phyloP scores from a whole-genome alignment of 1,140 invertebrate species.

The Drosophila tropicalis region DNA sequence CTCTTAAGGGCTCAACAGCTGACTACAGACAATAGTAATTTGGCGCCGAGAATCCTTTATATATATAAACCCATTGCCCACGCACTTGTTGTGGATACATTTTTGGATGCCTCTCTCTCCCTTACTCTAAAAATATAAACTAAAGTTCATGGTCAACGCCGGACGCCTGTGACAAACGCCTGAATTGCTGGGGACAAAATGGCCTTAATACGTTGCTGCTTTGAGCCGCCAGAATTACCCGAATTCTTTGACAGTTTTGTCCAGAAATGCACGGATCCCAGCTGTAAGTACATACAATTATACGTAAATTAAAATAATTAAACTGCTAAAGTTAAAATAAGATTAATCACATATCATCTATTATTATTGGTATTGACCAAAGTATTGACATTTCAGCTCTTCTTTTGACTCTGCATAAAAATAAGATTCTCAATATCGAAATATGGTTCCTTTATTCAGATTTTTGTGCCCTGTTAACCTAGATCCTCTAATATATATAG shows the following conservation, averaged over 20 bases:
- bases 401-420: too few relatives aligned
- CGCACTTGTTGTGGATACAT: background rate
- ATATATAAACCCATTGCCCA: slow-evolving; percentile 2
- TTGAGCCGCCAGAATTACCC: slow-evolving; percentile 88
- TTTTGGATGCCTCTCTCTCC: background rate
- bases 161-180: background rate
- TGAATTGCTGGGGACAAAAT: slow-evolving; percentile 80
- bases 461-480: too few relatives aligned
- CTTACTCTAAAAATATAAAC: slow-evolving; percentile 42
- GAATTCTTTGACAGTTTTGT: slow-evolving; percentile 89
- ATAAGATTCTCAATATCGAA: too few relatives aligned
- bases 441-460: too few relatives aligned
- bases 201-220: slow-evolving; percentile 91
- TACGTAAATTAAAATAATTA: background rate
- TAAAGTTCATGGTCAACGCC: slow-evolving; percentile 62
- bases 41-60: background rate
- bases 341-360: too few relatives aligned
- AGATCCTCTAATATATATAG: too few relatives aligned
- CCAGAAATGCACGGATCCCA: slow-evolving; percentile 91
- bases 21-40: slow-evolving; percentile 46
- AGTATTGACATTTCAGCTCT: too few relatives aligned
- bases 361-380: too few relatives aligned
- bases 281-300: slow-evolving; percentile 87
- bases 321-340: too few relatives aligned
- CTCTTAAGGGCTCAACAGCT: slow-evolving; percentile 57